Base-by-base conservation (phyloP, 2,113 vertebrate genomes). In the Pseudopodoces humilis region DNA sequence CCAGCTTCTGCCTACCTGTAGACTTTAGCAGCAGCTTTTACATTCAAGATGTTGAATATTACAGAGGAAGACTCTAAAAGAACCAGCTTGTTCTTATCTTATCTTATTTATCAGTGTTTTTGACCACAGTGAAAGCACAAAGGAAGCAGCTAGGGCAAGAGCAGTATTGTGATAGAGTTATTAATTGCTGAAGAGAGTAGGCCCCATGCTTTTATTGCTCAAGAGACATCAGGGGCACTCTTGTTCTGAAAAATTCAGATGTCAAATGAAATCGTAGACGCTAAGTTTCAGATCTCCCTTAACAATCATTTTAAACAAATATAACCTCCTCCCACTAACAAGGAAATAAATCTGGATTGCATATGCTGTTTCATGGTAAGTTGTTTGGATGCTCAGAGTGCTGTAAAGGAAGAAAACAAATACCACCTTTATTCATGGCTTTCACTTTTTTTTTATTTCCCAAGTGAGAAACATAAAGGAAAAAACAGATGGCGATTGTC, bases 171-270 rank as follows among this genome's bases (percentile, higher is more conserved):
- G 67, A 83, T 93, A 62, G 62, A 95, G 85, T 94, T 95, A 82
- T 91, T 96, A 92, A 94, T 95, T 95, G 96, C 86, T 69, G 33
- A 83, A 86, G 86, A 95, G 83, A 93, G 91, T 87, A 95, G 91
- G 49, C 80, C 55, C 64, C 47, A 64, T 92, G 94, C 83, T 95
- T 95, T 96, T 86, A 79, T 87, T 88, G 95, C 91, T 94, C 55
- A 82, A 47, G 94, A 86, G 68, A 96, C 56, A 82, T 90, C 70
- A 91, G 49, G 15, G 74, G n/a, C 70, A 65, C 64, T 95, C 91
- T 80, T 71, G 69, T 94, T 90, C 84, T 90, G 89, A 88, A 89
- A 80, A 93, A 88, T 71, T 90, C 58, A 93, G 88, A 75, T 89
- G 71, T 88, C 92, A 95, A 68, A 72, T 65, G 74, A 93, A 92